phyloP scores from a whole-genome alignment of 2,797 vertebrate species.

The Eutrigla gurnardus region DNA sequence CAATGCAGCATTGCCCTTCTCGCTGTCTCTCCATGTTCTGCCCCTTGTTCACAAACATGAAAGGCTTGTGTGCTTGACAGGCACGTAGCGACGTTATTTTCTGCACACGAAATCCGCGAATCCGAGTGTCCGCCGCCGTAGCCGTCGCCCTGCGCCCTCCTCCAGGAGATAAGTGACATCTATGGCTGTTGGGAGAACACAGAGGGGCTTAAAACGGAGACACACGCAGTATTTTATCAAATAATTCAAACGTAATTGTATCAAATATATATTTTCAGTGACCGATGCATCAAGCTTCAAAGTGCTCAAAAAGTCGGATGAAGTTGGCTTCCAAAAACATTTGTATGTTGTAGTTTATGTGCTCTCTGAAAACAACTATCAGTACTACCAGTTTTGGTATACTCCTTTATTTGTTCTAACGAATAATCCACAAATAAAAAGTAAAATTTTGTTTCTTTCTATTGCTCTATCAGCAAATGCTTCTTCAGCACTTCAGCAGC shows the following conservation, averaged over 20 bases:
- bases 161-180: slow-evolving; percentile 97
- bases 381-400: not conserved
- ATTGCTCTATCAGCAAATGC: slow-evolving; percentile 25
- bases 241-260: not conserved
- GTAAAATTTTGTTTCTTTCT: not conserved
- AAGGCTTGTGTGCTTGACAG: slow-evolving; percentile 66
- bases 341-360: not conserved
- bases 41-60: slow-evolving; percentile 46
- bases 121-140: slow-evolving; percentile 91
- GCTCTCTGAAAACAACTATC: slow-evolving; percentile 2
- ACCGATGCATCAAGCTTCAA: slow-evolving; percentile 25
- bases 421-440: slow-evolving; percentile 6
- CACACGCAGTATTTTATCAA: slow-evolving; percentile 10
- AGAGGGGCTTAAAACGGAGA: slow-evolving; percentile 46
- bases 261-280: slow-evolving; percentile 13
- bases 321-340: not conserved
- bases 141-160: slow-evolving; percentile 92
- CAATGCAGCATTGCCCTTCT: slow-evolving; percentile 62
- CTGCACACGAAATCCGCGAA: slow-evolving; percentile 91
- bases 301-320: slow-evolving; percentile 12
- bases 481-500: slow-evolving; percentile 16
- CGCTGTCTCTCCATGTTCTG: slow-evolving; percentile 65
- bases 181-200: slow-evolving; percentile 87
- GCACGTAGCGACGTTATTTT: slow-evolving; percentile 85
- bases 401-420: not conserved